Conservation (phyloP, 2,113 vertebrate species). For the Glareola pratincola region DNA sequence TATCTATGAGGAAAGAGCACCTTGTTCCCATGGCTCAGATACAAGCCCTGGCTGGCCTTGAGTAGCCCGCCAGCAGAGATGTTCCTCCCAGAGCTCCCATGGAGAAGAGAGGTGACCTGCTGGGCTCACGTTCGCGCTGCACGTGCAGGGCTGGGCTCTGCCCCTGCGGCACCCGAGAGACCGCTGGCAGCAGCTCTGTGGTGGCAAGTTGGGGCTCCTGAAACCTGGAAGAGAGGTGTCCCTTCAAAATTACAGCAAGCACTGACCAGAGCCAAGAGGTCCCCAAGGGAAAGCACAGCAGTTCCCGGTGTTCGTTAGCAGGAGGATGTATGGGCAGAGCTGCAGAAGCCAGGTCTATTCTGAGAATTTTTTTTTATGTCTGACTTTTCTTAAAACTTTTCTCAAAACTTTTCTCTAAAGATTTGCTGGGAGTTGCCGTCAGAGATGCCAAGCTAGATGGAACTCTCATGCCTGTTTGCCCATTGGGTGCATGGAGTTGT, state of each 20-base stretch:
- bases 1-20: not conserved
- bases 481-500: not conserved
- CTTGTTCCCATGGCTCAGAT: not conserved
- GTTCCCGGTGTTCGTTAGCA: rapidly evolving
- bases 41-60: not conserved
- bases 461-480: not conserved
- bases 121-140: not conserved
- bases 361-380: not conserved
- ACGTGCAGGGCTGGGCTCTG: not conserved
- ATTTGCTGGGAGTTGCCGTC: not conserved
- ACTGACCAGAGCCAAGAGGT: not conserved
- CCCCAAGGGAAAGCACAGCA: not conserved
- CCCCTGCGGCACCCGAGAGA: not conserved
- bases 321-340: not conserved
- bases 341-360: not conserved
- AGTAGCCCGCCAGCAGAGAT: not conserved
- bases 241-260: not conserved
- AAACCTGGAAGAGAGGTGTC: not conserved
- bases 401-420: not conserved
- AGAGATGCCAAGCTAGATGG: not conserved
- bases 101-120: not conserved
- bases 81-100: not conserved
- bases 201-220: not conserved
- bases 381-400: not conserved
- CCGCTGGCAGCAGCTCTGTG: not conserved